Evolutionary conservation across 2,113 vertebrate genomes (phyloP), one percentile per base, ranked within the genome.

Genomic region (Brevimyrus niger): DNA sequence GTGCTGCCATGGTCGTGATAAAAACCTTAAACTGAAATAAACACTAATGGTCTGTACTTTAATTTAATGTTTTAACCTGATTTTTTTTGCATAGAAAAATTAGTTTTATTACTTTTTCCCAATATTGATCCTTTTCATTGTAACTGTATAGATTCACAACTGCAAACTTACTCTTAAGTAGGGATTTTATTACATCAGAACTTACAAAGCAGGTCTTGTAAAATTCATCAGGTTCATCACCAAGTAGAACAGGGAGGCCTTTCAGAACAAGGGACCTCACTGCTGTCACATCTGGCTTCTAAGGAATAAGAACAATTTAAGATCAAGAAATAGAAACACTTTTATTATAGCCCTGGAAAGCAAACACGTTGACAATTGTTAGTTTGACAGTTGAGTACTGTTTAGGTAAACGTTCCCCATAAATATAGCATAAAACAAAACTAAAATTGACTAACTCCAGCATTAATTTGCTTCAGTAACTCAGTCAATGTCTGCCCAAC

Each of bases 181-280:
- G 58, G 23, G 58, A n/a, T 61, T 61, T 11, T 10, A 27, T 61
- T 61, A 61, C 23, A 61, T 3, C 58, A 86, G 55, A 89, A 89
- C 90, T 91, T 91, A 91, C 88, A 15, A 91, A 91, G 90, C 90
- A 89, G 88, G 88, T 89, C 2, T 86, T 91, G 85, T 89, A 89
- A 50, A 89, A 91, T 83, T 50, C 61, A 91, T 85, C 87, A 47
- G 90, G 84, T 31, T 91, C 90, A 89, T 89, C 90, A 47, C 83
- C 88, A 86, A 91, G 90, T 87, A 91, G 46, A 91, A 89, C 88
- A 46, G 88, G 90, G 61, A 91, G 88, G 84, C 90, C 61, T 80
- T 42, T 15, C 83, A 90, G 84, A 17, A 87, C 88, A 80, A 90
- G 53, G 65, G 90, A 53, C 61, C 82, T 65, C 44, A 86, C 48